Evolutionary conservation across 1,140 invertebrate species (phyloP).

Genomic region (Drosophila leontia): DNA sequence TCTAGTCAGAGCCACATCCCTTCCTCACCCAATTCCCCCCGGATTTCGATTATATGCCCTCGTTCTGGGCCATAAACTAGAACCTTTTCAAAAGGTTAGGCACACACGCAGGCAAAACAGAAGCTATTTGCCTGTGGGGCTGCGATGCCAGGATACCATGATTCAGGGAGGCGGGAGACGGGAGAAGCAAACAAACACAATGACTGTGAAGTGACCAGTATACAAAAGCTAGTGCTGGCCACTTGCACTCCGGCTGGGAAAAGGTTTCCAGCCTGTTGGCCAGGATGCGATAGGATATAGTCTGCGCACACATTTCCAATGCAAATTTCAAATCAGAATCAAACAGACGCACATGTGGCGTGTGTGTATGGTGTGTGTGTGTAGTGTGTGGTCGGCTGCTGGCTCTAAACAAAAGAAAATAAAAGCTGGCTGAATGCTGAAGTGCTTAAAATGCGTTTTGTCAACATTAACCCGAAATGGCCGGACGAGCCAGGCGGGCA

Average conservation of each 20-base stretch:
- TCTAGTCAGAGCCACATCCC: neutral
- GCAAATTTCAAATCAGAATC: conserved; percentile 73
- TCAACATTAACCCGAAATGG: conserved; percentile 73
- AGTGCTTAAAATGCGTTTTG: conserved; percentile 83
- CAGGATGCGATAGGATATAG: conserved; percentile 31
- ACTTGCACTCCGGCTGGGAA: conserved; percentile 43
- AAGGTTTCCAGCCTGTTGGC: conserved; percentile 34
- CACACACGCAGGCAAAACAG: conserved; percentile 37
- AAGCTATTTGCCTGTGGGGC: conserved; percentile 10
- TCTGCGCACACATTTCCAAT: conserved; percentile 51
- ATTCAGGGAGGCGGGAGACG: neutral
- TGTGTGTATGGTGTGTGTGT: conserved; percentile 13
- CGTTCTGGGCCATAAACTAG: conserved; percentile 43
- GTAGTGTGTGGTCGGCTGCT: conserved; percentile 27
- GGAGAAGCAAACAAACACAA: conserved; percentile 27
- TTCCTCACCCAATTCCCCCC: conserved; percentile 5
- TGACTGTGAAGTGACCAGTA: conserved; percentile 19
- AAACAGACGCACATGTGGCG: conserved; percentile 34
- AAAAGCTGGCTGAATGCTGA: conserved; percentile 53
- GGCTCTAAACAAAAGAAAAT: conserved; percentile 72
- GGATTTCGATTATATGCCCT: conserved; percentile 40
- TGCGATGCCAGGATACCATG: neutral
- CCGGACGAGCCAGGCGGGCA: conserved; percentile 15
- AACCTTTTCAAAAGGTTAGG: conserved; percentile 44
- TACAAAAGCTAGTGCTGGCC: conserved; percentile 39